Conservation (phyloP, 2,888 invertebrate species). For the Meliscaeva auricollis region DNA sequence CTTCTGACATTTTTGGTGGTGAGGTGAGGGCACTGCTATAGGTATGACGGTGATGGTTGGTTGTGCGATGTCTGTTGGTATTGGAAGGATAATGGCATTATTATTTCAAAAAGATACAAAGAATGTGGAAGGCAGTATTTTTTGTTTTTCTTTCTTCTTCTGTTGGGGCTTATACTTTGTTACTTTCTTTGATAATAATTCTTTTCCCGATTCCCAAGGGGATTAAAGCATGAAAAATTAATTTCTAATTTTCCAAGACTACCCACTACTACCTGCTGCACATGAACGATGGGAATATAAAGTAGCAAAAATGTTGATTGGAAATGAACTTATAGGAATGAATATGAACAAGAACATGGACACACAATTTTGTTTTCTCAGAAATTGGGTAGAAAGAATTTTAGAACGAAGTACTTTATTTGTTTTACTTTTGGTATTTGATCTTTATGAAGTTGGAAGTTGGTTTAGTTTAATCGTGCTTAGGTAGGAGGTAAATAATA, state of each 20-base stretch:
- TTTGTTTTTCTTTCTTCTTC: neutral
- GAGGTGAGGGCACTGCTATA: neutral
- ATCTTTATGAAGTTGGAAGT: too few relatives aligned
- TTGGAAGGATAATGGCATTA: constrained; percentile 60
- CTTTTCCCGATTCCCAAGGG: constrained; percentile 38
- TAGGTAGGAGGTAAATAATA: too few relatives aligned
- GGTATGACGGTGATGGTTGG: neutral
- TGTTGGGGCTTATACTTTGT: neutral
- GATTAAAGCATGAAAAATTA: constrained; percentile 70
- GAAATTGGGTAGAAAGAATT: too few relatives aligned
- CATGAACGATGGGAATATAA: constrained; percentile 30
- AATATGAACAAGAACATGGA: constrained; percentile 3
- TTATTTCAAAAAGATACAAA: constrained; percentile 50
- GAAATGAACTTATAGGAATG: constrained; percentile 43
- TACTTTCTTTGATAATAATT: constrained; percentile 25
- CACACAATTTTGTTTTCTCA: neutral
- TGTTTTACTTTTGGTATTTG: too few relatives aligned
- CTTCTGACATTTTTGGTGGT: constrained; percentile 25
- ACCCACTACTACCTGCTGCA: constrained; percentile 19
- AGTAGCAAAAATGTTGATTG: constrained; percentile 60
- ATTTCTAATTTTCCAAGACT: constrained; percentile 71
- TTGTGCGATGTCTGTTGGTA: constrained; percentile 14
- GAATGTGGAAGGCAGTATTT: constrained; percentile 29
- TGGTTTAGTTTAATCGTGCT: too few relatives aligned
- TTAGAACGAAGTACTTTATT: too few relatives aligned